Percentiles rank a stretch among this genome's conserved stretches.
phyloP scores from a whole-genome alignment of 2,888 invertebrate genomes.

The Brachyptera risi region DNA sequence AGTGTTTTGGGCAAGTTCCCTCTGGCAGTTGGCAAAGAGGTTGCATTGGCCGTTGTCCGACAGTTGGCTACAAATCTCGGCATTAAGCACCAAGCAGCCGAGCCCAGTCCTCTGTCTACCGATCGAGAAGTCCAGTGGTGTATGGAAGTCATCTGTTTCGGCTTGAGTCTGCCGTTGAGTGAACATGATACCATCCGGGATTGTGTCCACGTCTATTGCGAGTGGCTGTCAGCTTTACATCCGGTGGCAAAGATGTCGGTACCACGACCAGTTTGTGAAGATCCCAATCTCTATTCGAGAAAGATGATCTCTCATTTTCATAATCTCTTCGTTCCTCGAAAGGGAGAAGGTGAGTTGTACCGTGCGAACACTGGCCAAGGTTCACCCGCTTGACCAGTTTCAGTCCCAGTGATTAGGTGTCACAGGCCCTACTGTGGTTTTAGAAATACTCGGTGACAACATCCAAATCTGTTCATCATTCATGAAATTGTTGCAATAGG shows the following conservation, averaged over 20 bases:
- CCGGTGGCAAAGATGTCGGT: conserved; percentile 81
- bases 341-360: conserved; percentile 83
- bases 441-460: too few species aligned
- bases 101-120: conserved; percentile 76
- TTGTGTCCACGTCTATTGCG: conserved; percentile 94
- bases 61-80: conserved; percentile 68
- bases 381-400: too few species aligned
- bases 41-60: conserved; percentile 74
- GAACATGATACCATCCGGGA: conserved; percentile 94
- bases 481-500: too few species aligned
- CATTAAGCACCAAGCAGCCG: conserved; percentile 67
- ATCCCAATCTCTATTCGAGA: conserved; percentile 85
- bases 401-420: too few species aligned
- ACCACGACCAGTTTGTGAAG: conserved; percentile 81
- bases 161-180: conserved; percentile 80
- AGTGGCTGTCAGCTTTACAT: conserved; percentile 88
- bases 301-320: conserved; percentile 90
- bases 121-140: conserved; percentile 67
- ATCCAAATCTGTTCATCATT: conserved; percentile 12
- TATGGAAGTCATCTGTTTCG: conserved; percentile 87
- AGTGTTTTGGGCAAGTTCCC: conserved; percentile 78
- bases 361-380: too few species aligned
- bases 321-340: conserved; percentile 89
- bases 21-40: conserved; percentile 67
- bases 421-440: too few species aligned